Evolutionary conservation across 2,797 vertebrate genomes (phyloP), one percentile per base, ranked within the genome.

Genomic region (Phataginus tetradactyla): DNA sequence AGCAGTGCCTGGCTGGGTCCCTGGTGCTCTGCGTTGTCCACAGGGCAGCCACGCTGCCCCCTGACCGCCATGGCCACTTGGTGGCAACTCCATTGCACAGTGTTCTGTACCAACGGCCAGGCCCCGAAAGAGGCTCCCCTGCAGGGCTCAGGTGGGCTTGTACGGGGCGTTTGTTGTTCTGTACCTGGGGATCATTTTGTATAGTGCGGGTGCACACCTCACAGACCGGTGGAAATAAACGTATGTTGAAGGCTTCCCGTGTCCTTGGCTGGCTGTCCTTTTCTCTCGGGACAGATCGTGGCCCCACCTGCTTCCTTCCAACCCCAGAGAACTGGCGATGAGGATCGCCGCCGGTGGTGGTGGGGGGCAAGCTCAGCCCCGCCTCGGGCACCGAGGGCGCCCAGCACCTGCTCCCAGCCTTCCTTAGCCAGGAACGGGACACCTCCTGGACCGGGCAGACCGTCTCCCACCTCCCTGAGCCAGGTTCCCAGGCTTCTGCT

Each of bases 181-280:
- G 78, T 8, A 20, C 23, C 27, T 63, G 4, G 7, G 64, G 27
- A 3, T 18, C 37, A 0, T 63, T 32, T 10, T 15, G 59, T 9
- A 3, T 23, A 2, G 1, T 6, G 37, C 39, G 37, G 45, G 25
- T 5, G 2, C 18, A 0, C 5, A 12, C 4, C 0, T 32, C 3
- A 4, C 20, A 37, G 49, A 29, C 3, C 10, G 61, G 20, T 7
- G 15, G 18, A 37, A 96, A 94, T 96, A 96, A 96, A 97, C 23
- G 12, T 42, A 6, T 8, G 37, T 66, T 86, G 21, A 66, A 53
- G 71, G 59, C 71, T 1, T 21, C 23, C 1, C 0, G 32, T 66
- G 83, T 94, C 37, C 51, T 7, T 11, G 29, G 14, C 32, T 14
- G 2, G 7, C 37, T 0, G 57, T 45, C 57, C 45, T 68, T 55